Conservation (phyloP, 1,140 invertebrate genomes). For the Leptestheria dahalacensis region DNA sequence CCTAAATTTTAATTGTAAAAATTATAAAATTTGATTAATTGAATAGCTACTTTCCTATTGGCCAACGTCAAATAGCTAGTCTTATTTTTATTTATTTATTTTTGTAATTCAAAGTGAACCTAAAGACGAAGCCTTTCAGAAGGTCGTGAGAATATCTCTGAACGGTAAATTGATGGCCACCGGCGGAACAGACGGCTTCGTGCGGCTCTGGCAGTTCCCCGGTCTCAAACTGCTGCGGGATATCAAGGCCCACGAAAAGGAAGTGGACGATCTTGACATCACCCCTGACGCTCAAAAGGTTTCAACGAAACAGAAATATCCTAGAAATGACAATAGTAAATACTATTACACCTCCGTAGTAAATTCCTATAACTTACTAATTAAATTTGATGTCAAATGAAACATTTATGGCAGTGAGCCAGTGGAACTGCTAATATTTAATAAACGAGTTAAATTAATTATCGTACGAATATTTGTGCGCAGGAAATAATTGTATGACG, state of each 20-base stretch:
- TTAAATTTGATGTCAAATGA: too few relatives aligned
- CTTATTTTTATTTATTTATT: conserved; percentile 19
- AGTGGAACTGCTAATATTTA: too few relatives aligned
- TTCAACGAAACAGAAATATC: neutral
- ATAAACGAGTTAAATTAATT: too few relatives aligned
- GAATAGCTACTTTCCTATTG: neutral
- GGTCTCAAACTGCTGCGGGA: conserved; percentile 49
- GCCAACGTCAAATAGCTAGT: neutral
- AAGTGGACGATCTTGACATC: conserved; percentile 85
- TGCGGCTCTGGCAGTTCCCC: conserved; percentile 80
- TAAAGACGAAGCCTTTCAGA: conserved; percentile 58
- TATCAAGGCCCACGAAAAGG: conserved; percentile 55
- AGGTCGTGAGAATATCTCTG: conserved; percentile 64
- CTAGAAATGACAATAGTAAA: neutral
- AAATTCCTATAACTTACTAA: too few relatives aligned
- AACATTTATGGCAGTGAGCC: too few relatives aligned
- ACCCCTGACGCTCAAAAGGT: conserved; percentile 41
- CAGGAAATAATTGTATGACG: too few relatives aligned
- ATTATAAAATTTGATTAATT: conserved; percentile 9
- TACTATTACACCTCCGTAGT: neutral
- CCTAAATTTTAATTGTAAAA: conserved; percentile 1
- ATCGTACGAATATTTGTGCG: too few relatives aligned
- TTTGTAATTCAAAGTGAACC: conserved; percentile 26
- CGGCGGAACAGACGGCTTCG: conserved; percentile 72
- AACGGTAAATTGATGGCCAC: conserved; percentile 66